phyloP scores from a whole-genome alignment of 2,888 invertebrate genomes.

The Phlogophora meticulosa region DNA sequence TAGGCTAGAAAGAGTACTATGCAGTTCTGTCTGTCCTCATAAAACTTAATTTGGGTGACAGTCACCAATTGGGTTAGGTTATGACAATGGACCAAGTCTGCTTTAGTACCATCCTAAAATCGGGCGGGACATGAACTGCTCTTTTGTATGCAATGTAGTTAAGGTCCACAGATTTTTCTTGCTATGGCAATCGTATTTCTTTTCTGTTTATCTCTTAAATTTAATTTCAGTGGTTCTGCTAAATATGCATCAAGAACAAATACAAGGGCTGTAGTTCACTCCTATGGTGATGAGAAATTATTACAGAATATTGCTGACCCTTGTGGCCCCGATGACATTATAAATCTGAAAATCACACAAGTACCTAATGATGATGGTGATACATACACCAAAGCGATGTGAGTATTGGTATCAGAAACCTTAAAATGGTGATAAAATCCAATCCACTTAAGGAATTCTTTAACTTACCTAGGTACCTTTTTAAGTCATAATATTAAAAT shows the following conservation, averaged over 20 bases:
- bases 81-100: too few relatives aligned
- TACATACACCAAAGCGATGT: slow-evolving; percentile 87
- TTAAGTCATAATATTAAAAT: too few relatives aligned
- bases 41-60: too few relatives aligned
- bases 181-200: background rate
- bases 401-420: slow-evolving; percentile 69
- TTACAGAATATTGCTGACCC: slow-evolving; percentile 79
- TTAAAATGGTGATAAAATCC: too few relatives aligned
- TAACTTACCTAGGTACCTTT: too few relatives aligned
- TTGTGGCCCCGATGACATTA: slow-evolving; percentile 71
- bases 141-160: background rate
- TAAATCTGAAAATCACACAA: slow-evolving; percentile 83
- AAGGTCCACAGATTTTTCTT: background rate
- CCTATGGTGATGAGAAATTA: slow-evolving; percentile 91
- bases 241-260: slow-evolving; percentile 88
- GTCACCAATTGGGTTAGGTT: too few relatives aligned
- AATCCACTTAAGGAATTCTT: background rate
- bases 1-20: too few relatives aligned
- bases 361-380: slow-evolving; percentile 88
- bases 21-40: too few relatives aligned
- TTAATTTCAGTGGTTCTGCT: slow-evolving; percentile 81
- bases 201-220: background rate
- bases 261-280: slow-evolving; percentile 92
- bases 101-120: background rate
- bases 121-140: background rate